Percentiles rank a stretch among this genome's conserved stretches.
Conservation (phyloP, 2,888 invertebrate genomes). For the Galeopsomyia nigrocyanea region DNA sequence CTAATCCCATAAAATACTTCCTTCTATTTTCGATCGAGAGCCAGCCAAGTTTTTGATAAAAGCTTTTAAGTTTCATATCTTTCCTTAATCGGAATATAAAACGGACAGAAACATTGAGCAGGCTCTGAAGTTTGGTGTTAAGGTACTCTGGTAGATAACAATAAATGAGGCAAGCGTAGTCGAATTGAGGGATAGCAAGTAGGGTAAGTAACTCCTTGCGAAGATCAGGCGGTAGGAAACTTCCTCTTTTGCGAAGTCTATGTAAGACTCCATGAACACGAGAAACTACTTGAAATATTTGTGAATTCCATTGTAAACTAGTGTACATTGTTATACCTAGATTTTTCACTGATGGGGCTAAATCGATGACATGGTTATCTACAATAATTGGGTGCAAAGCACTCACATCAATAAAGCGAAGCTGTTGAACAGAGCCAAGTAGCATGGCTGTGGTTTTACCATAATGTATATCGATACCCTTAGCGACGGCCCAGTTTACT, state of each 20-base stretch:
- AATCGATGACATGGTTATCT: not conserved
- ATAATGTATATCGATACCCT: not conserved
- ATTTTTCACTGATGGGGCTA: not conserved
- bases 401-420: not conserved
- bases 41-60: too few relatives aligned
- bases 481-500: not conserved
- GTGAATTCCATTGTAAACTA: not conserved
- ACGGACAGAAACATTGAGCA: not conserved
- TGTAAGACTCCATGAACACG: not conserved
- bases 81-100: not conserved
- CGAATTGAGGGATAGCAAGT: not conserved
- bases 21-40: too few relatives aligned
- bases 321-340: not conserved
- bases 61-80: too few relatives aligned
- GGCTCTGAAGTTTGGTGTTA: not conserved
- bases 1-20: too few relatives aligned
- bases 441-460: not conserved
- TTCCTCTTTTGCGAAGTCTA: not conserved
- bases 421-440: not conserved
- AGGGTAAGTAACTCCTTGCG: not conserved
- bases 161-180: slow-evolving; percentile 9
- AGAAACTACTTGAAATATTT: not conserved
- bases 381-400: not conserved
- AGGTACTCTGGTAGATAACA: not conserved
- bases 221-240: not conserved